phyloP scores from a whole-genome alignment of 2,888 invertebrate species.

The Habroteleia sp. region DNA sequence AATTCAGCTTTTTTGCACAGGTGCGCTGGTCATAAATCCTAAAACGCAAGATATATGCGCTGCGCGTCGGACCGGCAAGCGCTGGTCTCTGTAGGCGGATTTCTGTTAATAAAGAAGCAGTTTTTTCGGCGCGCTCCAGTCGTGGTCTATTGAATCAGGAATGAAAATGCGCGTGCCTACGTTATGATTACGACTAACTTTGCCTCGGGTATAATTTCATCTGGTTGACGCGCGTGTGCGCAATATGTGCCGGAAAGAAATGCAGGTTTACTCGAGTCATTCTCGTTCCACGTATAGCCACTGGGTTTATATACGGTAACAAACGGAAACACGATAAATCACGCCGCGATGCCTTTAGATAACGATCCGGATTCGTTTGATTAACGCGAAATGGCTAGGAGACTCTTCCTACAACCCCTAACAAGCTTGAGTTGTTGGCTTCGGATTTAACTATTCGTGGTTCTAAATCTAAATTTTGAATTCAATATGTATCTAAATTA shows the following conservation, averaged over 20 bases:
- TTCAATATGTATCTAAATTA: too few relatives aligned
- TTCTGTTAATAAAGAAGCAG: conserved; percentile 43
- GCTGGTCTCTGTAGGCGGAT: conserved; percentile 45
- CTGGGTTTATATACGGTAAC: conserved; percentile 50
- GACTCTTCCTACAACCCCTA: conserved; percentile 20
- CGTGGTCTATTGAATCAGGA: conserved; percentile 39
- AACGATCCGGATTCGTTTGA: conserved; percentile 57
- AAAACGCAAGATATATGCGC: conserved; percentile 27
- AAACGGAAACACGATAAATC: conserved; percentile 59
- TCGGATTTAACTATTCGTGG: too few relatives aligned
- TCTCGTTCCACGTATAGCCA: conserved; percentile 58
- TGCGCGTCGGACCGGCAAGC: conserved; percentile 21
- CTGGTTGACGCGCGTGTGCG: conserved; percentile 49
- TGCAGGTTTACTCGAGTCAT: conserved; percentile 49
- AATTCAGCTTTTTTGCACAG: conserved; percentile 7
- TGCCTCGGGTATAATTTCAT: conserved; percentile 52
- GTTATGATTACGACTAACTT: conserved; percentile 48
- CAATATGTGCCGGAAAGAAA: conserved; percentile 56
- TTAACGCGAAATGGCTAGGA: conserved; percentile 37
- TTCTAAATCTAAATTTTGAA: too few relatives aligned
- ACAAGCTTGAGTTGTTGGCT: conserved; percentile 34
- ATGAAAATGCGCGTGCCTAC: conserved; percentile 50
- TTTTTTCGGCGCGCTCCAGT: conserved; percentile 29
- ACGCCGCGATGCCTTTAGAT: conserved; percentile 48
- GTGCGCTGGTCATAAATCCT: conserved; percentile 25